Evolutionary conservation across 2,113 vertebrate genomes (phyloP).

Genomic region (Phylloscopus whistleri): DNA sequence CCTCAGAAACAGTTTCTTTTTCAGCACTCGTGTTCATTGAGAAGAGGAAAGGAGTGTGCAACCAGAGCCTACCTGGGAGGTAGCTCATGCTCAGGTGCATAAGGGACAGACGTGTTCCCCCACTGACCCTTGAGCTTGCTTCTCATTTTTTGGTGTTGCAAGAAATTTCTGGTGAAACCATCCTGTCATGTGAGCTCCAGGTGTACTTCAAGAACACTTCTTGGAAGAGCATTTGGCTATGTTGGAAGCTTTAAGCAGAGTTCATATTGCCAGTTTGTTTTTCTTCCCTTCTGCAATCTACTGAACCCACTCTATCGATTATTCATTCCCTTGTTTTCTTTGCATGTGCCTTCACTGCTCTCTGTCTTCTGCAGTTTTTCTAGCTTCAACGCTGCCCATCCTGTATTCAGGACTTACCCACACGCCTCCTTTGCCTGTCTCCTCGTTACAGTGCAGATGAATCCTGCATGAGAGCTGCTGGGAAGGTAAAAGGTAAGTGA

Average conservation of each 20-base stretch:
- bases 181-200: neutral
- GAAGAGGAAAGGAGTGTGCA: neutral
- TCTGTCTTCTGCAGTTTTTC: neutral
- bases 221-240: neutral
- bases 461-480: neutral
- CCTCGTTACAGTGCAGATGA: neutral
- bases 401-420: neutral
- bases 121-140: neutral
- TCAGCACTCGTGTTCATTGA: neutral
- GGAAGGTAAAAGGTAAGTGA: neutral
- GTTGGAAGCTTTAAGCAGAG: neutral
- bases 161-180: neutral
- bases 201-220: neutral
- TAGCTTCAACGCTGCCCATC: neutral
- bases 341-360: neutral
- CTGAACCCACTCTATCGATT: neutral
- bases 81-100: fast-evolving
- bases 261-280: neutral
- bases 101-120: no score
- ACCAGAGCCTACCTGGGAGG: neutral
- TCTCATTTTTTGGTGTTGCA: neutral
- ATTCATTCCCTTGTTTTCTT: neutral
- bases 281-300: neutral
- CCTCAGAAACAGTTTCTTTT: neutral
- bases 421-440: neutral